Conservation (phyloP, 2,888 invertebrate genomes). For the Brenthis daphne region DNA sequence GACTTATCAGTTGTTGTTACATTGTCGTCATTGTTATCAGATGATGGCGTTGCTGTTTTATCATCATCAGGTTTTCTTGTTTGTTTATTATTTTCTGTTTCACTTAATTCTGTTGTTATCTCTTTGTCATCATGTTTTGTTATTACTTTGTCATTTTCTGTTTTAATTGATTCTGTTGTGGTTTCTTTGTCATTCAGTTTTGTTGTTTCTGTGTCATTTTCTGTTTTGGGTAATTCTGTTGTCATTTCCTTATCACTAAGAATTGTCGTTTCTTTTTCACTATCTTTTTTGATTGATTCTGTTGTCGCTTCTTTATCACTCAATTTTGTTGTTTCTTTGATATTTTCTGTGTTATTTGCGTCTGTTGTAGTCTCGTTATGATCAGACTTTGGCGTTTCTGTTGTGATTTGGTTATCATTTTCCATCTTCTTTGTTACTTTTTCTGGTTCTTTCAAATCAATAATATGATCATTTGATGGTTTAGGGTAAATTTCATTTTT, state of each 20-base stretch:
- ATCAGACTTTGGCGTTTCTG: background rate
- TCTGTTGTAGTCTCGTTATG: background rate
- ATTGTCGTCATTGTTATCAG: background rate
- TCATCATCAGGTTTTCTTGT: background rate
- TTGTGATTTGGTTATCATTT: background rate
- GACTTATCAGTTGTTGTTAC: background rate
- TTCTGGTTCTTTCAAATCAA: background rate
- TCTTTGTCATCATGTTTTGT: background rate
- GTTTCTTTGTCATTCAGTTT: background rate
- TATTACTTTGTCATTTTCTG: background rate
- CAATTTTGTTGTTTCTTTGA: too few species aligned
- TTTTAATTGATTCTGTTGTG: background rate
- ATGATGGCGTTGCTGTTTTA: background rate
- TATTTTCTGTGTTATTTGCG: background rate
- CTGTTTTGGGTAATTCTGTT: background rate
- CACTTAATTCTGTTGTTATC: background rate
- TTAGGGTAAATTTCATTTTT: background rate
- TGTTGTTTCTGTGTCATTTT: background rate
- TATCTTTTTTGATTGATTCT: too few species aligned
- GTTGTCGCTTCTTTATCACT: too few species aligned
- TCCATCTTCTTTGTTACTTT: background rate
- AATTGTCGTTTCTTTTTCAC: too few species aligned
- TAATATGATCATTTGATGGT: background rate
- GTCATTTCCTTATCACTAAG: too few species aligned
- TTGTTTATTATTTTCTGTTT: conserved; percentile 1